These are phyloP conservation scores for Sinohyriopsis cumingii DNA, from an alignment of 2,888 invertebrate genomes.

Conservation along the genomic window DNA sequence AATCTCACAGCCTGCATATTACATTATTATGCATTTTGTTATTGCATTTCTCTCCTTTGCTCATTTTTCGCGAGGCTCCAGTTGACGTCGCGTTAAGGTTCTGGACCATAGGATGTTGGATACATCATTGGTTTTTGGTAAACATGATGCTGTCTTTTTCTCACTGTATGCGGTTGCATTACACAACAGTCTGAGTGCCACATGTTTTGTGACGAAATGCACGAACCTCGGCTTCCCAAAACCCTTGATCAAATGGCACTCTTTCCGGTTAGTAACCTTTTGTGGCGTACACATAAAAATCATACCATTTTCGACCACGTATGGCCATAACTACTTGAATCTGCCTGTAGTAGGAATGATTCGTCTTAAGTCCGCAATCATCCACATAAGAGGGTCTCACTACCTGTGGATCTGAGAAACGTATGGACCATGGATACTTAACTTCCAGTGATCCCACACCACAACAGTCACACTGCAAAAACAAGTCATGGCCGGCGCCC, in stretches of 20 bases:
- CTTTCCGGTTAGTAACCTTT: conserved; percentile 1
- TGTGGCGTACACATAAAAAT: conserved; percentile 9
- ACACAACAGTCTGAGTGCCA: background rate
- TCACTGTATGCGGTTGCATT: background rate
- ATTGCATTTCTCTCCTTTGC: too few relatives aligned
- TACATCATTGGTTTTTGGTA: too few relatives aligned
- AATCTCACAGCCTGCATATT: too few relatives aligned
- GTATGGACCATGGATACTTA: background rate
- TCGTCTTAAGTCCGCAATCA: too few relatives aligned
- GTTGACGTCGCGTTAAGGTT: too few relatives aligned
- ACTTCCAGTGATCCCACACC: conserved; percentile 8
- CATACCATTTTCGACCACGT: conserved; percentile 12
- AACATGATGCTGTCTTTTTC: too few relatives aligned
- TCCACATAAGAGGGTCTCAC: too few relatives aligned
- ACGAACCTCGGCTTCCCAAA: background rate
- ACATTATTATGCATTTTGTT: too few relatives aligned
- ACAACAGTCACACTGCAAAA: conserved; percentile 8
- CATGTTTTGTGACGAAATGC: conserved; percentile 2
- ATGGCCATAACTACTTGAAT: conserved; percentile 20
- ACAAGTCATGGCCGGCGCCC: conserved; percentile 8
- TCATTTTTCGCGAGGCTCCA: too few relatives aligned
- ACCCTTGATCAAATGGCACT: conserved; percentile 7
- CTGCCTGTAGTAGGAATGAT: conserved; percentile 7
- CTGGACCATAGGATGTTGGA: too few relatives aligned
- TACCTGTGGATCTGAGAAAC: too few relatives aligned